phyloP scores from a whole-genome alignment of 2,113 vertebrate species.

The Rhineura floridana region DNA sequence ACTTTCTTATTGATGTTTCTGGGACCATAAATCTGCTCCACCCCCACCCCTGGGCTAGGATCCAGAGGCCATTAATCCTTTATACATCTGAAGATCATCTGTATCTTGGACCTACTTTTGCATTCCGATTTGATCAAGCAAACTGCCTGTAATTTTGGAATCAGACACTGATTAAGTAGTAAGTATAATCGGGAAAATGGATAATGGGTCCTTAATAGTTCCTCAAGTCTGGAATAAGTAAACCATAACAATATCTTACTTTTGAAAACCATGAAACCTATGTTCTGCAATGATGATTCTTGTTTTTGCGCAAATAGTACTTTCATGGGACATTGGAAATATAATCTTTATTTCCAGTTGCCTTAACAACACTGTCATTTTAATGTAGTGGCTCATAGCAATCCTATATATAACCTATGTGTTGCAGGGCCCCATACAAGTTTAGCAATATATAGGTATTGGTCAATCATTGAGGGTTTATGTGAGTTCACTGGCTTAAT shows the following conservation, averaged over 20 bases:
- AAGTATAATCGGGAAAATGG: constrained; percentile 69
- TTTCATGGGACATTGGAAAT: constrained; percentile 41
- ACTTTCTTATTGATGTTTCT: constrained; percentile 38
- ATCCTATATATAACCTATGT: not conserved
- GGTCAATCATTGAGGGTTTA: not conserved
- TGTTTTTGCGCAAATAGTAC: constrained; percentile 47
- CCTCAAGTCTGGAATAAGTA: constrained; percentile 70
- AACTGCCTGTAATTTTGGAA: too few species aligned
- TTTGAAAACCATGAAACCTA: constrained; percentile 71
- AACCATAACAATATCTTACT: constrained; percentile 68
- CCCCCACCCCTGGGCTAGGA: constrained; percentile 27
- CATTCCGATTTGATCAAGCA: too few species aligned
- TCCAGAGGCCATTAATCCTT: constrained; percentile 55
- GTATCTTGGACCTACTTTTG: constrained; percentile 71
- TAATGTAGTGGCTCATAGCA: constrained; percentile 35
- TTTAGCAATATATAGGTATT: too few species aligned
- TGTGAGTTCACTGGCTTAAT: not conserved
- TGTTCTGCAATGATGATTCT: constrained; percentile 64
- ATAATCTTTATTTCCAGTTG: constrained; percentile 36
- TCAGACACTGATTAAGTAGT: constrained; percentile 45
- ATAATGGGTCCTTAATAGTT: constrained; percentile 69
- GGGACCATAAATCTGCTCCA: not conserved
- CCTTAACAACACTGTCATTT: constrained; percentile 28
- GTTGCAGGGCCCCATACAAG: constrained; percentile 9
- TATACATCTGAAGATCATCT: constrained; percentile 72